Base-by-base conservation (phyloP, 2,113 vertebrate genomes). In the Sinosuthora webbiana region DNA sequence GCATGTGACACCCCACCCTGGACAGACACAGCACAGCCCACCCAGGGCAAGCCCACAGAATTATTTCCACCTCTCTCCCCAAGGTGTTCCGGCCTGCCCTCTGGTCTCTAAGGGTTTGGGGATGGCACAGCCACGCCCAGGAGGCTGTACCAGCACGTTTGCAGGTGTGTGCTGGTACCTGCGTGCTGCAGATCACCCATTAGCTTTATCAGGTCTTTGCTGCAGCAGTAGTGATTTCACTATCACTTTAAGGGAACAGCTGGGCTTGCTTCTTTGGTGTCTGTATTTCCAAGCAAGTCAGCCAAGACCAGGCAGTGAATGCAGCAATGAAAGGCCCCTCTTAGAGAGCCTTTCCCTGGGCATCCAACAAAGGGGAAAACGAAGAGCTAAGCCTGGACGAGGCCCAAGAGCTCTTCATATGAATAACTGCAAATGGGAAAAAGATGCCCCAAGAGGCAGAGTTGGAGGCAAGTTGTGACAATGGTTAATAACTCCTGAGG, bases 371-470 rank as follows among this genome's bases (percentile, higher is more conserved):
- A 92, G n/a, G 49, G 62, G 55, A n/a, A 80, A 83, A 88, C 0
- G 0, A 92, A 93, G 76, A 88, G 68, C 94, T 92, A 53, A 74
- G 11, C 44, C 55, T 90, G 88, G 93, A 86, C 0, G 0, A 92
- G 63, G 80, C 68, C 86, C 90, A 94, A 92, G 60, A 67, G 39
- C 63, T 89, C 88, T 90, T 89, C 80, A 77, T 86, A 60, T 80
- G 79, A 94, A 21, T 42, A 92, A 93, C 59, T 74, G 44, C 62
- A 73, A 93, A 83, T 67, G 71, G 83, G 76, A 90, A 92, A 93
- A 93, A 83, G 55, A 89, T 89, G 50, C 41, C 88, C 47, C 47
- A 7, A 81, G 68, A 88, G 70, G 87, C 53, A 41, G 84, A 90
- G 37, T 0, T 77, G 59, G 79, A 93, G 31, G 68, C 83, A 52